phyloP scores from a whole-genome alignment of 2,797 vertebrate genomes.

The Neosilurus hyrtlii region DNA sequence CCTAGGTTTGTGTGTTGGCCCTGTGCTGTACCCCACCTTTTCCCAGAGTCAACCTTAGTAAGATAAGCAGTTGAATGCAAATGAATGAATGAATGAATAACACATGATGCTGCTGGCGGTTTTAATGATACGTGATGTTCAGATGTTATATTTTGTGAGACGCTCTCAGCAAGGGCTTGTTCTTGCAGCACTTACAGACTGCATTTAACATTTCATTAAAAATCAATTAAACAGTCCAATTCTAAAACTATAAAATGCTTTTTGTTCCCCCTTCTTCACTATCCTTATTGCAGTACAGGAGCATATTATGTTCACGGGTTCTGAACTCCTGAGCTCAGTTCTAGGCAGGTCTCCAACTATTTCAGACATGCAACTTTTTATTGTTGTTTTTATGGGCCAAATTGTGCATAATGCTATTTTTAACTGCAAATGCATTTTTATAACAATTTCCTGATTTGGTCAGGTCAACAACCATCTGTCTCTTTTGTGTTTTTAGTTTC shows the following conservation, averaged over 20 bases:
- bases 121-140: background rate
- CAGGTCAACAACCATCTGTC: constrained; percentile 5
- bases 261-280: background rate
- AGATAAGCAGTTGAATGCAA: too few relatives aligned
- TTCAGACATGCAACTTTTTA: background rate
- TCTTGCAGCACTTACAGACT: background rate
- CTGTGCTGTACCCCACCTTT: too few relatives aligned
- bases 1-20: too few relatives aligned
- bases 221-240: background rate
- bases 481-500: background rate
- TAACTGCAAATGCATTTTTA: constrained; percentile 1
- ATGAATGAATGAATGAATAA: background rate
- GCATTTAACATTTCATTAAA: background rate
- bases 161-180: background rate
- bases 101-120: background rate
- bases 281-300: background rate
- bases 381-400: background rate
- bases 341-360: constrained; percentile 8
- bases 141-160: background rate
- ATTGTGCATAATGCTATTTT: background rate
- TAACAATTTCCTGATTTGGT: background rate
- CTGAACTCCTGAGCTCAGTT: background rate
- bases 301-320: background rate
- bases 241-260: background rate
- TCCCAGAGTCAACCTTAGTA: too few relatives aligned